Evolutionary conservation across 2,113 vertebrate genomes (phyloP), one percentile per base, ranked within the genome.

Genomic region (Ramphastos sulfuratus): DNA sequence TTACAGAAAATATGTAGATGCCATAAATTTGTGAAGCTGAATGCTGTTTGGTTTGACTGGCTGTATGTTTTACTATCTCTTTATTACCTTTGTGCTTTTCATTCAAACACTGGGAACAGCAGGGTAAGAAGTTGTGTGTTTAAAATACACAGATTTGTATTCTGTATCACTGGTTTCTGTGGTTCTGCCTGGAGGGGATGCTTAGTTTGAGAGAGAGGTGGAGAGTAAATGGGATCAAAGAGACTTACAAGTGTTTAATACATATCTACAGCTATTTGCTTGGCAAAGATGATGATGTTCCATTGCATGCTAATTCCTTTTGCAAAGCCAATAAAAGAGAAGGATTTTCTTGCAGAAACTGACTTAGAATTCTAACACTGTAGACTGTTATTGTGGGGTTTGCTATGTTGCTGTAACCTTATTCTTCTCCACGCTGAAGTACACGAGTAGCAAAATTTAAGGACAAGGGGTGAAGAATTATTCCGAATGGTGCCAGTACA

Each of bases 221-320:
- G 96, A 95, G 92, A 73, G 81, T 90, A 97, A 96, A 96, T 96
- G 86, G 81, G 96, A 96, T 97, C 10, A 42, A 93, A 87, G 69
- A 93, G 96, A 83, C 44, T 93, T 96, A 96, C 35, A 82, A 91
- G 90, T 52, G 35, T 96, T 95, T 95, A 95, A 85, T 59, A 30
- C 28, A 87, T 83, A 92, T 89, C 86, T 87, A 63, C 90, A 90
- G 93, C 94, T 92, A 92, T 88, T 94, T 89, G 85, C 89, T 78
- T 86, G 65, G 88, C 65, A 82, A 85, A 92, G 95, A 96, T 85
- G 95, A 95, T 69, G 92, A 92, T 21, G 75, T 91, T 89, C 69
- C 10, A 4, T 91, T 92, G 77, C 94, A 94, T 94, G 80, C 72
- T 94, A 93, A 90, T 96, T 94, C 80, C 67, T 95, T 64, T 82